These are phyloP conservation scores for Cladorhizidae sp. DNA, from an alignment of 37 sponge, comb jelly and placozoan genomes.

Conservation along the genomic window DNA sequence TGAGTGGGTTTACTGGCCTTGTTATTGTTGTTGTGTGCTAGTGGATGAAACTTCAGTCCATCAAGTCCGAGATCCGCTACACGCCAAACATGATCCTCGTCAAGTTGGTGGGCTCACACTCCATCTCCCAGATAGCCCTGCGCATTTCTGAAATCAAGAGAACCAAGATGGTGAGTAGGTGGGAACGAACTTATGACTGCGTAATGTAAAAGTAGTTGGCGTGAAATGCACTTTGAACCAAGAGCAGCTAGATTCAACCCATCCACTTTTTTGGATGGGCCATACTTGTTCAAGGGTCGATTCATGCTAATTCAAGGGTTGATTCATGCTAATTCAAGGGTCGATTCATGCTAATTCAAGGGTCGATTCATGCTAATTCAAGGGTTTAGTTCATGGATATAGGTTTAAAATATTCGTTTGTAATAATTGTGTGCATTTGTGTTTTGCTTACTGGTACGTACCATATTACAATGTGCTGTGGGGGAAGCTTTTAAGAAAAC, in stretches of 20 bases:
- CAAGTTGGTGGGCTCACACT: constrained; percentile 74
- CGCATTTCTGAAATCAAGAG: constrained; percentile 83
- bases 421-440: no score
- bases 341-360: no score
- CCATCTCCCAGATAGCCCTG: constrained; percentile 65
- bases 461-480: no score
- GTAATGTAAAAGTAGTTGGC: no score
- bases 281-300: no score
- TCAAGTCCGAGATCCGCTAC: constrained; percentile 83
- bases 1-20: background rate
- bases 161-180: constrained; percentile 87
- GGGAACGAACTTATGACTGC: background rate
- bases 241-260: background rate
- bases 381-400: background rate
- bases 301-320: no score
- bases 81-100: constrained; percentile 83
- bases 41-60: constrained; percentile 64
- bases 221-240: no score
- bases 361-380: no score
- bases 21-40: background rate
- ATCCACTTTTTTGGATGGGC: background rate
- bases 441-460: no score
- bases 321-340: no score
- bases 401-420: no score
- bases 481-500: no score